Percentiles rank a stretch among this genome's conserved stretches.
Evolutionary conservation across 2,888 invertebrate species (phyloP).

Genomic region (Agrotis ipsilon): DNA sequence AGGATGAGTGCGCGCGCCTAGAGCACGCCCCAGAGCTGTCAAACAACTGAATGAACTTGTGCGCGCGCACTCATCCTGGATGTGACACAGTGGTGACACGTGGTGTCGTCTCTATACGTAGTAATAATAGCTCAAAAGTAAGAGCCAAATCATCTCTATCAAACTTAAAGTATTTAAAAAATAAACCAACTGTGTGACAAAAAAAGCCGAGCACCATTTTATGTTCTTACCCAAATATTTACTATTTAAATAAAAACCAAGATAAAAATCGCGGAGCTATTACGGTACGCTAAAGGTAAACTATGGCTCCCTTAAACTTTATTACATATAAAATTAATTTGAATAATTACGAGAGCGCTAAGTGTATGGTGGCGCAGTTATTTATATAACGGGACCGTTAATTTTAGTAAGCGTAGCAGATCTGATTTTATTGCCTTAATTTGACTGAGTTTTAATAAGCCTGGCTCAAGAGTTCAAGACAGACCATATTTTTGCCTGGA

Average conservation of each 20-base stretch:
- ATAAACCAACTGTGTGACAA: slow-evolving; percentile 2
- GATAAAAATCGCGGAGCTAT: slow-evolving; percentile 47
- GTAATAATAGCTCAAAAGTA: no score
- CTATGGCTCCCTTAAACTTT: slow-evolving; percentile 64
- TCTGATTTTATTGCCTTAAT: slow-evolving; percentile 71
- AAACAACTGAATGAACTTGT: no score
- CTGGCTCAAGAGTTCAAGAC: not conserved
- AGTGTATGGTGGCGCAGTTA: slow-evolving; percentile 63
- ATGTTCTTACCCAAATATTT: slow-evolving; percentile 39
- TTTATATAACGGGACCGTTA: slow-evolving; percentile 69
- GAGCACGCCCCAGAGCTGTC: no score
- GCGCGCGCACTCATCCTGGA: no score
- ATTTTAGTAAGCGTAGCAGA: slow-evolving; percentile 64
- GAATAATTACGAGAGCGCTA: slow-evolving; percentile 68
- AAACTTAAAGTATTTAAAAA: not conserved
- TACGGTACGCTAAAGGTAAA: slow-evolving; percentile 50
- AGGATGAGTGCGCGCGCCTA: no score
- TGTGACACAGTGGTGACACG: no score
- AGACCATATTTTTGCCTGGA: not conserved
- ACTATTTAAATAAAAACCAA: slow-evolving; percentile 41
- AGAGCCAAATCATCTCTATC: no score
- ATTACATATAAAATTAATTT: slow-evolving; percentile 68
- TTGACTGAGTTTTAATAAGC: slow-evolving; percentile 59
- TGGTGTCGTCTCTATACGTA: no score
- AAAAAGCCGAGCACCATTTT: slow-evolving; percentile 18